Evolutionary conservation across 2,113 vertebrate species (phyloP), one percentile per base, ranked within the genome.

Genomic region (Xyrauchen texanus): DNA sequence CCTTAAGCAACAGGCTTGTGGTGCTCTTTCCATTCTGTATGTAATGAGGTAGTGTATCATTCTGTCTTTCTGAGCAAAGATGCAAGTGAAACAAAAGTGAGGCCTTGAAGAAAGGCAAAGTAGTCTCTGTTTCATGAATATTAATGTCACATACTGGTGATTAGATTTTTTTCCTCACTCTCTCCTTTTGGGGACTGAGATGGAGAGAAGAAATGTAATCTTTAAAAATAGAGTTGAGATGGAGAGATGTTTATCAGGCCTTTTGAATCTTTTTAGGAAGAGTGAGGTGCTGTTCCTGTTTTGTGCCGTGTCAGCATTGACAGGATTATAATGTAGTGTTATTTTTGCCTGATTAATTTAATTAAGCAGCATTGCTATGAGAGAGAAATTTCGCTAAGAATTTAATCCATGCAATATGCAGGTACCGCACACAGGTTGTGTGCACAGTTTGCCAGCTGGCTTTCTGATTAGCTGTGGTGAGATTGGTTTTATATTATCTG

Each of bases 291-390:
- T 72, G 42, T 76, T 66, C 34, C 15, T 77, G 51, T 15, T 78
- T 61, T 66, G 21, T 13, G 52, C 61, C 58, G 55, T 45, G 57
- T 58, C 65, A 69, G 34, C 69, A 65, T 78, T 82, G 85, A 79
- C 64, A 63, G 79, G 72, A 80, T 74, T 51, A 65, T 63, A 44
- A 68, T 65, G 74, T 58, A 10, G 3, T 75, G 51, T 34, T 34
- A 34, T 77, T 79, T 78, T 12, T 46, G 64, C 62, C 52, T 83
- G 79, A 82, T 87, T 86, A 86, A 86, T 87, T 82, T 81, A 83
- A 86, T 51, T 79, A 58, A 77, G 68, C 79, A 80, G 77, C 61
- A 70, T 66, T 58, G 74, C 77, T 83, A 86, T 86, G 84, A 84
- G 83, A 81, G 1, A 68, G 68, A 79, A 81, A 79, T 11, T 86